Percentiles rank a stretch among this genome's conserved stretches.
phyloP scores from a whole-genome alignment of 1,140 invertebrate species.

The Lordiphosa stackelbergi region DNA sequence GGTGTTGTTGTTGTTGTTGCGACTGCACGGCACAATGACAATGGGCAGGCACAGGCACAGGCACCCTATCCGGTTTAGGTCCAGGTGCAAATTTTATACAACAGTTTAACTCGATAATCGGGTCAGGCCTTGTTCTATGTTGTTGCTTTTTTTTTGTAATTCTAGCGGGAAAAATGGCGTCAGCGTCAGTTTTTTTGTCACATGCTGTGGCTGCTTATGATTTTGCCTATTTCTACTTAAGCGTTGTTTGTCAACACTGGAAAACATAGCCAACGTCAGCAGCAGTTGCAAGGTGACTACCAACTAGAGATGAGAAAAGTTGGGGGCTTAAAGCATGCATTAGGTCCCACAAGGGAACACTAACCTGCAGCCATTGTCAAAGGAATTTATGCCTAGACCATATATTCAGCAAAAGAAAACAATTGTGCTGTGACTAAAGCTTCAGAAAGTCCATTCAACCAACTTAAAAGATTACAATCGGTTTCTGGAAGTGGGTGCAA shows the following conservation, averaged over 20 bases:
- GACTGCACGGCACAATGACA: conserved; percentile 42
- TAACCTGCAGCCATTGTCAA: too few species aligned
- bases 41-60: conserved; percentile 49
- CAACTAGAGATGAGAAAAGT: conserved; percentile 15
- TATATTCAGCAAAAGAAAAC: too few species aligned
- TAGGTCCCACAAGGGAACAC: too few species aligned
- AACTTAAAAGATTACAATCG: too few species aligned
- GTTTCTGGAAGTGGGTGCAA: too few species aligned
- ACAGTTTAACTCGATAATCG: conserved; percentile 71
- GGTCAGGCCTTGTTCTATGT: conserved; percentile 55
- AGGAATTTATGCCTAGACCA: too few species aligned
- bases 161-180: conserved; percentile 70
- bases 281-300: conserved; percentile 5
- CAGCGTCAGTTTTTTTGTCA: conserved; percentile 32
- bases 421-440: too few species aligned
- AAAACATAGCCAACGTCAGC: conserved; percentile 41
- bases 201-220: conserved; percentile 12
- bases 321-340: background rate
- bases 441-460: too few species aligned
- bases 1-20: conserved; percentile 20
- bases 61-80: conserved; percentile 70
- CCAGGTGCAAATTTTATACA: conserved; percentile 74
- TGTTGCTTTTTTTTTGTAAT: conserved; percentile 34
- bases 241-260: conserved; percentile 6
- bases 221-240: background rate